Percentiles rank a stretch among this genome's conserved stretches.
These are phyloP conservation scores for Holothuria scabra DNA, from an alignment of 53 echinoderm and acorn worm genomes.

Conservation along the genomic window DNA sequence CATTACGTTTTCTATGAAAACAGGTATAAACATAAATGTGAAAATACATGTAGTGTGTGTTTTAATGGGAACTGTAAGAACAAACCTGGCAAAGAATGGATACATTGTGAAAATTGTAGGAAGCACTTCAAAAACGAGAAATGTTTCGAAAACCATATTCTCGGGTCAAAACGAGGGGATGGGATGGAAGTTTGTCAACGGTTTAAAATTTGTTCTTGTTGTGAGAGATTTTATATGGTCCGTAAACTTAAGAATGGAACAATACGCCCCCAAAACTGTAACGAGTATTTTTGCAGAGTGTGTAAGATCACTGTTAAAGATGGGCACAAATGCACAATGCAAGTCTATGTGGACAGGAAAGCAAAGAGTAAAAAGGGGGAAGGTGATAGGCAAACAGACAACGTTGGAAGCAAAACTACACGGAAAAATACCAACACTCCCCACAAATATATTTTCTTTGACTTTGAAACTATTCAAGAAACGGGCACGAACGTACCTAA, in stretches of 20 bases:
- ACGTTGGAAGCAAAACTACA: no score
- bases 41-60: conserved; percentile 35
- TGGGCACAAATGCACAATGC: not conserved
- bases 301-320: not conserved
- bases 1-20: conserved; percentile 50
- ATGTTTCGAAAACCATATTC: no score
- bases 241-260: conserved; percentile 15
- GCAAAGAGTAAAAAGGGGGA: not conserved
- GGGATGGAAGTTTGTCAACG: not conserved
- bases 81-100: not conserved
- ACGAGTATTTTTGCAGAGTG: not conserved
- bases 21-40: conserved; percentile 50
- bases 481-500: conserved; percentile 40
- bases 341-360: not conserved
- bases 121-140: conserved; percentile 46
- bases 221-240: conserved; percentile 33
- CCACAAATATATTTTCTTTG: conserved; percentile 9
- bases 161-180: not conserved
- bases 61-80: conserved; percentile 11
- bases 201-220: conserved; percentile 37
- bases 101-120: conserved; percentile 47
- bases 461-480: conserved; percentile 43
- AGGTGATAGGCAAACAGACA: no score
- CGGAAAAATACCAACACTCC: not conserved
- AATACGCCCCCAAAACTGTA: not conserved